Evolutionary conservation across 2,888 invertebrate species (phyloP), one percentile per base, ranked within the genome.

Genomic region (Aradus depressus): DNA sequence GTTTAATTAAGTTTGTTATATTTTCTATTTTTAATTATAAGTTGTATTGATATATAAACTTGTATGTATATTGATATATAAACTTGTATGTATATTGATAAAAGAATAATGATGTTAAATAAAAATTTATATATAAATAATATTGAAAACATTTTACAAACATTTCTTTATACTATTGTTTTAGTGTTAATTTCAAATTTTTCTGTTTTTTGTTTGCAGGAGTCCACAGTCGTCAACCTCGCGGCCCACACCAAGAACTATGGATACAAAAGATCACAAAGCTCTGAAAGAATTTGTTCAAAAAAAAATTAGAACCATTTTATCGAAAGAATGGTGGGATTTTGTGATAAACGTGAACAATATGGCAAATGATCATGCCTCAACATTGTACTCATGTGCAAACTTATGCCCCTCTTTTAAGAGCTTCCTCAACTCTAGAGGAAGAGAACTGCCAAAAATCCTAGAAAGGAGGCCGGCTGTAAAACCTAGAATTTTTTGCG

Each of bases 291-390:
- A 19, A 12, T 47, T 47, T 23, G 1, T 47, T 6, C 47, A 47
- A 26, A 28, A 47, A 12, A 37, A 38, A 23, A 47, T 47, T n/a
- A 35, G 26, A 25, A 23, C 47, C 19, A 37, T 47, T 19, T 38
- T 47, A 18, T 19, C 47, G 1, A 47, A 47, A 26, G 47, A 47
- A 26, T 47, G 47, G 47, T 47, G 47, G 47, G 47, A 47, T 28
- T 47, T 47, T 16, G 35, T 47, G 3, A 38, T 47, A 1, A 47
- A 47, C n/a, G 47, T 47, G 5, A 47, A 47, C 8, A 47, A 19
- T 8, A 23, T 47, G n/a, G 38, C 37, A n/a, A 47, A 38, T 35
- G 47, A 47, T 19, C 47, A 47, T 28, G 47, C 47, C 12, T 47
- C 47, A 12, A 19, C 38, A n/a, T 16, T 47, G 4, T 47, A 47